Conservation (phyloP, 2,113 vertebrate genomes). For the Machaerirhynchus nigripectus region DNA sequence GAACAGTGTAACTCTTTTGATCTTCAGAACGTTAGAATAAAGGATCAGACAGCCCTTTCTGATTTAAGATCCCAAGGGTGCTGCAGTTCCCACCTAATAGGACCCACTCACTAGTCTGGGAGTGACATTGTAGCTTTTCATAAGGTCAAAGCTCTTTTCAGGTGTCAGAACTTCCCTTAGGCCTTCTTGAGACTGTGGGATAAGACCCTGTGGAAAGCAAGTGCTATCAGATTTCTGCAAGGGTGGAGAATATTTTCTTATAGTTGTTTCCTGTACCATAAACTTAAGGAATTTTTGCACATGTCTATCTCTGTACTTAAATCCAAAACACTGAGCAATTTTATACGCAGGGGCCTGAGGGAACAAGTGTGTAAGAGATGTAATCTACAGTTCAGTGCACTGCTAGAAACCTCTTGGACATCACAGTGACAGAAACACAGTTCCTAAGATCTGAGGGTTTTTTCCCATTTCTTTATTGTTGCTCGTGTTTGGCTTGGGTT, state of each 20-base stretch:
- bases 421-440: fast-evolving
- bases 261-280: not conserved
- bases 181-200: not conserved
- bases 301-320: not conserved
- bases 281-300: not conserved
- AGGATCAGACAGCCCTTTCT: not conserved
- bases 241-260: not conserved
- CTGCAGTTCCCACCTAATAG: not conserved
- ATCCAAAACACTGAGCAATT: not conserved
- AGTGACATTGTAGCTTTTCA: not conserved
- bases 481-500: not conserved
- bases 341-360: fast-evolving
- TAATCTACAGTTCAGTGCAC: fast-evolving
- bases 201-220: not conserved
- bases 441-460: not conserved
- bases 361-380: not conserved
- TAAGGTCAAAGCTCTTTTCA: not conserved
- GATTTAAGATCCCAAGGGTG: not conserved
- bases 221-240: not conserved
- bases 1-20: not conserved
- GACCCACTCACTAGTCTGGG: not conserved
- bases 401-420: not conserved
- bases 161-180: not conserved
- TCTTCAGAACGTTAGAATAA: not conserved
- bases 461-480: not conserved